phyloP scores from a whole-genome alignment of 2,797 vertebrate genomes.

The Hoplostethus mediterraneus region DNA sequence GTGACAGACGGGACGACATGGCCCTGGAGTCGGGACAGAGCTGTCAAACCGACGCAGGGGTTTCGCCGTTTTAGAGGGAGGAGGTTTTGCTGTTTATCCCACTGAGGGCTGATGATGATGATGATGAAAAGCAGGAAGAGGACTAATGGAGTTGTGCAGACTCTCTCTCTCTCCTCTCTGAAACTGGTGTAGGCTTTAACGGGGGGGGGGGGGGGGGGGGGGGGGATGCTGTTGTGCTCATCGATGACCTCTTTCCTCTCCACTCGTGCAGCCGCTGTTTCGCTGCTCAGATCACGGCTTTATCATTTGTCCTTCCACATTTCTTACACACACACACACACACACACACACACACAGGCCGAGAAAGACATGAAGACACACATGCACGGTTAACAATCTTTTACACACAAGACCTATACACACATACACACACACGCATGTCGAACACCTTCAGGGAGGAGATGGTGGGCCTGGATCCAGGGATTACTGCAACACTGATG shows the following conservation, averaged over 20 bases:
- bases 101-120: slow-evolving; percentile 17
- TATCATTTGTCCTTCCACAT: slow-evolving; percentile 12
- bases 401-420: slow-evolving; percentile 5
- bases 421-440: slow-evolving; percentile 5
- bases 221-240: slow-evolving; percentile 22
- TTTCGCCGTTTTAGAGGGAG: slow-evolving; percentile 23
- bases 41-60: slow-evolving; percentile 5
- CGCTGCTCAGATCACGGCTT: slow-evolving; percentile 21
- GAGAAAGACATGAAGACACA: neutral
- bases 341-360: neutral
- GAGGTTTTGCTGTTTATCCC: slow-evolving; percentile 6
- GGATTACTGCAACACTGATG: slow-evolving; percentile 45
- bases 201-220: neutral
- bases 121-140: slow-evolving; percentile 9
- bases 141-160: neutral
- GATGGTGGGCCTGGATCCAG: slow-evolving; percentile 42
- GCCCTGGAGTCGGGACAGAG: slow-evolving; percentile 22
- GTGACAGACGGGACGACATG: slow-evolving; percentile 39
- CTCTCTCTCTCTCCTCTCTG: slow-evolving; percentile 5
- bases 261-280: slow-evolving; percentile 7
- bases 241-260: slow-evolving; percentile 27
- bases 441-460: slow-evolving; percentile 41
- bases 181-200: too few relatives aligned
- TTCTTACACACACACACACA: slow-evolving; percentile 1
- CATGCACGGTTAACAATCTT: neutral